Percentiles rank a stretch among this genome's conserved stretches.
Conservation (phyloP, 23 tunicate genomes). For the Ciona savignyi region DNA sequence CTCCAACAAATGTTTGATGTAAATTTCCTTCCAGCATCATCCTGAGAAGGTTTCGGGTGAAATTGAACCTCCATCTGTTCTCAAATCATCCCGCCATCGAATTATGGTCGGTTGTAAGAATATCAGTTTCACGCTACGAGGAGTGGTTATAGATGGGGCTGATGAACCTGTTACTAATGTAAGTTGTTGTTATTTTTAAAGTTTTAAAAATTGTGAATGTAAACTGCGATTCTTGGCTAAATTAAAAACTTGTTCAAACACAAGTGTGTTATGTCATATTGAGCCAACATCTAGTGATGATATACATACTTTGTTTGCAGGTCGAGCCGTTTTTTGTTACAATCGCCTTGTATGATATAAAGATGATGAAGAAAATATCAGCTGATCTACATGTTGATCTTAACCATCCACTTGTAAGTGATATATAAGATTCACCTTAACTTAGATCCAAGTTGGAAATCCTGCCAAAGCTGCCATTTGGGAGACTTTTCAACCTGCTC, state of each 20-base stretch:
- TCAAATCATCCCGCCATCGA: constrained; percentile 28
- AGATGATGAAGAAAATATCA: constrained; percentile 64
- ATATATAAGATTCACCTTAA: too few relatives aligned
- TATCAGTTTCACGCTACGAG: constrained; percentile 57
- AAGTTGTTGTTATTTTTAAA: constrained; percentile 11
- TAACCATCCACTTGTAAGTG: constrained; percentile 80
- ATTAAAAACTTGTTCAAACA: too few relatives aligned
- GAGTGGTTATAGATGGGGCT: constrained; percentile 88
- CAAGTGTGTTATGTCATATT: too few relatives aligned
- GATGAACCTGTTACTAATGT: constrained; percentile 89
- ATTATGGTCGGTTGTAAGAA: constrained; percentile 69
- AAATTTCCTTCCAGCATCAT: too few relatives aligned
- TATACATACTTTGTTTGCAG: constrained; percentile 28
- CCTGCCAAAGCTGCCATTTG: too few relatives aligned
- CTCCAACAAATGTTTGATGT: too few relatives aligned
- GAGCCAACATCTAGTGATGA: too few relatives aligned
- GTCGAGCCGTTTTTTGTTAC: constrained; percentile 99
- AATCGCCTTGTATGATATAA: constrained; percentile 73
- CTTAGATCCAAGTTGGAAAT: too few relatives aligned
- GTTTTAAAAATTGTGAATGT: too few relatives aligned
- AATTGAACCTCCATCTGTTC: constrained; percentile 36
- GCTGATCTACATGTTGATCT: constrained; percentile 92
- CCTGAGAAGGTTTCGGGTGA: too few relatives aligned
- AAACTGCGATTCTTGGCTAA: too few relatives aligned
- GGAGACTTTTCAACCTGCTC: too few relatives aligned